Base-by-base conservation (phyloP, 2,888 invertebrate species). In the Leptinotarsa juncta region DNA sequence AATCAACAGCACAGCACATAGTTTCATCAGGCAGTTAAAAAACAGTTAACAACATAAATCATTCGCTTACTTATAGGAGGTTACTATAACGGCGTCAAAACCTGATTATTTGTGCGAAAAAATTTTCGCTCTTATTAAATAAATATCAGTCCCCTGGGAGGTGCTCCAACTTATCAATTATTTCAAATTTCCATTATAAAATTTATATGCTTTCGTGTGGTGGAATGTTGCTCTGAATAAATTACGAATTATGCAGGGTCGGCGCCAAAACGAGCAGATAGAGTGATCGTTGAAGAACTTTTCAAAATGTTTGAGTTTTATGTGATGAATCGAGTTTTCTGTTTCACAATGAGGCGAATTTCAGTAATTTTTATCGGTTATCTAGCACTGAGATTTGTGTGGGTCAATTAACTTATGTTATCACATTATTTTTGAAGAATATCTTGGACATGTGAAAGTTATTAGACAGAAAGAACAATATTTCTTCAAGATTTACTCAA, bases 161-260 rank as follows among this genome's bases (percentile, higher is more conserved):
- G 65, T 71, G 71, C 65, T 68, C 76, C 70, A 50, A 65, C 68
- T 75, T 75, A 73, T 77, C 75, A 75, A 74, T 76, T 73, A 73
- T 73, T 73, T 60, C 65, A 48, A 69, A 71, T 73, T 67, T 66
- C 66, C 72, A 72, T 77, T 72, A 71, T 72, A 71, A 67, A 57
- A 72, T 77, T 75, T 72, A 73, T 75, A 70, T 71, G 70, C 69
- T 71, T 73, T 65, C 14, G 70, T 70, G 70, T 75, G 57, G 77
- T 66, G 75, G 76, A 78, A 78, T 76, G 76, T 73, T 65, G 76
- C 73, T 76, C 76, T 73, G 76, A 76, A 76, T 76, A 76, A 68
- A 73, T 76, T 73, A 73, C 67, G 53, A 65, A 57, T 23, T 20
- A 10, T 62, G 16, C 72, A 71, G 62, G 71, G 62, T 65, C 65